Conservation (phyloP, 2,888 invertebrate genomes). For the Tenthredo amoena region DNA sequence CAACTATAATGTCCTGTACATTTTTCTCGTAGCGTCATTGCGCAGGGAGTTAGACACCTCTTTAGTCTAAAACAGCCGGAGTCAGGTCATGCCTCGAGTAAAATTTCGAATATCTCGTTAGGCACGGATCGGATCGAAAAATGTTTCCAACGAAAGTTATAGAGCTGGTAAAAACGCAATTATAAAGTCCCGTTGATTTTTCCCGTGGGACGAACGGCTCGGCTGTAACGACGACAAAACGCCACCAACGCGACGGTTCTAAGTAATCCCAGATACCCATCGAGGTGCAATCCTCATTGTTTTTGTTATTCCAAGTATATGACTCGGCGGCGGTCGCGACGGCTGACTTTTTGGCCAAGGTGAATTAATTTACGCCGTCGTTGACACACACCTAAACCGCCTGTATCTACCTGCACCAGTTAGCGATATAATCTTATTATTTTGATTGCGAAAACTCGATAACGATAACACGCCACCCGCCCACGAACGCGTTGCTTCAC, state of each 20-base stretch:
- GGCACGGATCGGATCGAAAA: background rate
- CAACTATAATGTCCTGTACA: background rate
- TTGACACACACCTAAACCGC: background rate
- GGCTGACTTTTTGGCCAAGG: conserved; percentile 28
- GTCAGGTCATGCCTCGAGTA: background rate
- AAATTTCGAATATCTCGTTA: background rate
- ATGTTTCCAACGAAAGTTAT: background rate
- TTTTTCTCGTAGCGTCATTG: background rate
- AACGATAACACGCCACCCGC: conserved; percentile 16
- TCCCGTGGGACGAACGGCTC: background rate
- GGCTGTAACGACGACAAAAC: background rate
- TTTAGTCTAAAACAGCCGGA: background rate
- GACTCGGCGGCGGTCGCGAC: background rate
- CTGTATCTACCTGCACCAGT: background rate
- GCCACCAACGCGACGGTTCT: background rate
- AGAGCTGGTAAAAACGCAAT: background rate
- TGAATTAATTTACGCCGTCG: conserved; percentile 12
- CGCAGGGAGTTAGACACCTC: background rate
- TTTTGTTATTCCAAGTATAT: background rate
- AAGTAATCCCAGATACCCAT: background rate
- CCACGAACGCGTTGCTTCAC: conserved; percentile 21
- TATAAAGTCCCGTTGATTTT: background rate
- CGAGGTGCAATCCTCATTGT: background rate
- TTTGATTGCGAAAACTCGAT: conserved; percentile 43
- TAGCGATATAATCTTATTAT: conserved; percentile 40